phyloP scores from a whole-genome alignment of 1,140 invertebrate genomes.

The Caenorhabditis inopinata region DNA sequence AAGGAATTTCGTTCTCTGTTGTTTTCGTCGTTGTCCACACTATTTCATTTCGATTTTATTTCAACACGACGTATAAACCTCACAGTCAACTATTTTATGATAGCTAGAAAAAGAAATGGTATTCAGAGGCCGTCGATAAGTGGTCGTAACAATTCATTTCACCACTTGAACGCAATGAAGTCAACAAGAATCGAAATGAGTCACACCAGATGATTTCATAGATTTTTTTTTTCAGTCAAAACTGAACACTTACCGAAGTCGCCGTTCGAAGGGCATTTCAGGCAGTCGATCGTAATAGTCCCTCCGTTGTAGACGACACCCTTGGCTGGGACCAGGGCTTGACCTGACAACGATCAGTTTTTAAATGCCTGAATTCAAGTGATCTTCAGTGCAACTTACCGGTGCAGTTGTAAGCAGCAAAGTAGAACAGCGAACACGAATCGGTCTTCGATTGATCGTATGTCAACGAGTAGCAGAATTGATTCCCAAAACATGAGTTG shows the following conservation, averaged over 20 bases:
- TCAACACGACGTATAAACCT: neutral
- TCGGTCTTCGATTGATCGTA: constrained; percentile 38
- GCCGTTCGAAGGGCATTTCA: constrained; percentile 43
- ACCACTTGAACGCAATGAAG: neutral
- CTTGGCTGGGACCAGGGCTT: constrained; percentile 27
- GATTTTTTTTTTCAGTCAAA: neutral
- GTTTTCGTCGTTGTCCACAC: neutral
- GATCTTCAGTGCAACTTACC: no score
- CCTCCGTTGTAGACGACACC: constrained; percentile 37
- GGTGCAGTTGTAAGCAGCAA: constrained; percentile 47
- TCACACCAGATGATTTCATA: constrained; percentile 18
- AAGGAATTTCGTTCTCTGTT: neutral
- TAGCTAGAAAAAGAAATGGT: neutral
- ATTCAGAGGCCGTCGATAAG: no score
- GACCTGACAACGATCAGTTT: no score
- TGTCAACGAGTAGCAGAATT: constrained; percentile 47
- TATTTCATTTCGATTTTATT: neutral
- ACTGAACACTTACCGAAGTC: constrained; percentile 43
- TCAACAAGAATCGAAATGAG: constrained; percentile 19
- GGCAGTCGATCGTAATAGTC: constrained; percentile 44
- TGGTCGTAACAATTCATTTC: no score
- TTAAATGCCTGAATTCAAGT: neutral
- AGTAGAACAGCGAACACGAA: constrained; percentile 44
- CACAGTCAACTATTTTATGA: neutral
- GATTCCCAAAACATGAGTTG: constrained; percentile 47